phyloP scores from a whole-genome alignment of 2,113 vertebrate species.

The Eidolon helvum region DNA sequence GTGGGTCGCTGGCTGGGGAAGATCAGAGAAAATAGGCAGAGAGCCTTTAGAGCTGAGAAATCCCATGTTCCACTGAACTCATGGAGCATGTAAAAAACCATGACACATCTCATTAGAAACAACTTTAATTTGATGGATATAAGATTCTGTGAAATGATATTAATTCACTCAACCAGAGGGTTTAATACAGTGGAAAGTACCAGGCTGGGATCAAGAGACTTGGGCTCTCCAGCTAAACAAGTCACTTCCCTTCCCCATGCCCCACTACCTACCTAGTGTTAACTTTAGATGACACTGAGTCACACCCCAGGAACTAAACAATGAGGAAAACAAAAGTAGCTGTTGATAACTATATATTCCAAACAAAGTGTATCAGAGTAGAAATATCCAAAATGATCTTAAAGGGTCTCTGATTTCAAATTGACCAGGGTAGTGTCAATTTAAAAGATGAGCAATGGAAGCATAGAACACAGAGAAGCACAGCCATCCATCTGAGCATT shows the following conservation, averaged over 20 bases:
- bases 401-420: background rate
- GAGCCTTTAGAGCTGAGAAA: background rate
- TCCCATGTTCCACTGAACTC: background rate
- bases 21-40: background rate
- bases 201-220: background rate
- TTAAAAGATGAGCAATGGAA: background rate
- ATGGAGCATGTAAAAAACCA: background rate
- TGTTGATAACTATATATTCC: background rate
- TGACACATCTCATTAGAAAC: background rate
- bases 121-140: background rate
- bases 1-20: background rate
- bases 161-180: background rate
- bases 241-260: background rate
- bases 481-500: background rate
- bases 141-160: background rate
- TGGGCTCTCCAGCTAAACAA: background rate
- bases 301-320: background rate
- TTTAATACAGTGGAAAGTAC: background rate
- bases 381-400: background rate
- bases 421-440: background rate
- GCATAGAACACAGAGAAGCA: background rate
- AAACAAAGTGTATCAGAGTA: background rate
- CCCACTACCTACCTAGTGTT: background rate
- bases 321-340: background rate
- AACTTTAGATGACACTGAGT: background rate